phyloP scores from a whole-genome alignment of 2,888 invertebrate species.

The Microctonus brassicae region DNA sequence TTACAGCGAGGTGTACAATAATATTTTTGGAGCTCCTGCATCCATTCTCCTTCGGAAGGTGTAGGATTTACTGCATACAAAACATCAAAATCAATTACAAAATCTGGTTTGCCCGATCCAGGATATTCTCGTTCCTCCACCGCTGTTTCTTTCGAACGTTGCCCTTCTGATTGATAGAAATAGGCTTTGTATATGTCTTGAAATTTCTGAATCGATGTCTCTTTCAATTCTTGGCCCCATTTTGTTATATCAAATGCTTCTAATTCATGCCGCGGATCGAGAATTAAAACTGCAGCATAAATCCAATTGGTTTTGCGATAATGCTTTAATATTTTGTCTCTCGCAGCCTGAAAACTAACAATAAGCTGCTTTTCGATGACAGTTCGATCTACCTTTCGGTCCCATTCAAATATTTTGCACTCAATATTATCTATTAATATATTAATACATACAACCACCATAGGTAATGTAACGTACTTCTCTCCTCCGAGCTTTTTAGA shows the following conservation, averaged over 20 bases:
- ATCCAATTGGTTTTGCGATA: constrained; percentile 24
- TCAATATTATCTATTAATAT: constrained; percentile 34
- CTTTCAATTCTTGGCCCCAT: constrained; percentile 24
- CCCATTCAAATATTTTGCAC: not conserved
- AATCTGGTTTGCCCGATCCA: no score
- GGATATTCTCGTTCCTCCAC: no score
- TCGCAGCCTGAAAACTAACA: constrained; percentile 6
- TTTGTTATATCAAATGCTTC: constrained; percentile 26
- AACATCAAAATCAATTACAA: no score
- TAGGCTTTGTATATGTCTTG: no score
- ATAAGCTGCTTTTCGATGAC: constrained; percentile 13
- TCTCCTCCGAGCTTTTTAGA: constrained; percentile 26
- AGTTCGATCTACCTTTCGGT: constrained; percentile 20
- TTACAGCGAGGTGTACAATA: no score
- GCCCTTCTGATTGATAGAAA: not conserved
- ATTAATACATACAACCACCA: constrained; percentile 30
- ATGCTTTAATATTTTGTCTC: constrained; percentile 32
- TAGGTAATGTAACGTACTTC: constrained; percentile 31
- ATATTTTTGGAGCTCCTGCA: not conserved
- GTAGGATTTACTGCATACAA: no score
- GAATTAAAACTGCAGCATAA: constrained; percentile 22
- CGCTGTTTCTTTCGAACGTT: no score
- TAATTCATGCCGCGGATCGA: constrained; percentile 32
- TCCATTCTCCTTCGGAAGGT: no score
- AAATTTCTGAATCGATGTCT: not conserved